Evolutionary conservation across 2,113 vertebrate genomes (phyloP).

Genomic region (Glaucidium brasilianum): DNA sequence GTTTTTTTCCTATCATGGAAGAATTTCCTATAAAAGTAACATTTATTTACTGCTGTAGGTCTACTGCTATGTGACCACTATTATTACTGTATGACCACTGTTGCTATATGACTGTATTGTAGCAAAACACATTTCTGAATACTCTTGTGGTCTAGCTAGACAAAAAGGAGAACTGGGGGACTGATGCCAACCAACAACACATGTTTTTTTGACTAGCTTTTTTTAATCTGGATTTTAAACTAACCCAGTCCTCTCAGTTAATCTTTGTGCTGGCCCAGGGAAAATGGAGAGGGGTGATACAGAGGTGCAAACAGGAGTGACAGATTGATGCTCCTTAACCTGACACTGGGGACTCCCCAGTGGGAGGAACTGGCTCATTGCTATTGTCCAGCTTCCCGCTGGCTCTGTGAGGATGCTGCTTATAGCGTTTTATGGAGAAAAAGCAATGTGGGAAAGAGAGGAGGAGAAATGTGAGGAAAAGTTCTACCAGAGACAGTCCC

Average conservation of each 20-base stretch:
- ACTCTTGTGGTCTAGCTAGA: not conserved
- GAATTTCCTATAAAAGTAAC: not conserved
- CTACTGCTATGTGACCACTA: not conserved
- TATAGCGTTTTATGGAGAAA: not conserved
- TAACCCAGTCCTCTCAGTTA: not conserved
- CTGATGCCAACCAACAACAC: not conserved
- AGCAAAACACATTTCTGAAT: not conserved
- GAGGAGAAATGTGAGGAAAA: not conserved
- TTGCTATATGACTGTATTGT: not conserved
- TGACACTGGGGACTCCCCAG: rapidly evolving
- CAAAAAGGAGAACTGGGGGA: not conserved
- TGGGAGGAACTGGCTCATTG: not conserved
- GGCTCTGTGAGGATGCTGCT: not conserved
- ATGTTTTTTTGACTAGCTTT: not conserved
- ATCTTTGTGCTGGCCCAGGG: not conserved
- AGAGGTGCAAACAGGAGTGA: not conserved
- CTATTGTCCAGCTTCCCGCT: not conserved
- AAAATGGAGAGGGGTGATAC: not conserved
- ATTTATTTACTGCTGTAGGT: not conserved
- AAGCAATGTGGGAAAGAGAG: not conserved
- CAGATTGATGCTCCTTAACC: not conserved
- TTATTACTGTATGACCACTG: too few relatives aligned
- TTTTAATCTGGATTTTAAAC: not conserved
- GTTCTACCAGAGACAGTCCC: not conserved
- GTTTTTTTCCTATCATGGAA: not conserved